Base-by-base conservation (phyloP, 2,113 vertebrate species). In the Ailurus styani region DNA sequence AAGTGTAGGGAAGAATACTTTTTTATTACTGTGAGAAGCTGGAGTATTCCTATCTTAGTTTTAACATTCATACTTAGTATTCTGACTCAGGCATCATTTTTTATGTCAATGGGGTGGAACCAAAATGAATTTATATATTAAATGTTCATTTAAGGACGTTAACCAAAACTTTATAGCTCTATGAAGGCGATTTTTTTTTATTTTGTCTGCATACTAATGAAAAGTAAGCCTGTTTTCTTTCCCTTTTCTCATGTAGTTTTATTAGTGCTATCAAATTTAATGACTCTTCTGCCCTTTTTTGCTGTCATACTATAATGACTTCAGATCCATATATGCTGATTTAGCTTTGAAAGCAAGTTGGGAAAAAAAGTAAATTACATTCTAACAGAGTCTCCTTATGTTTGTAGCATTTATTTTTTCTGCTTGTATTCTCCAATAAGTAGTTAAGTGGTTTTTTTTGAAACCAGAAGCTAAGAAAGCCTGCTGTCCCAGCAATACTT, bases 211-310 rank as follows among this genome's bases (percentile, higher is more conserved):
- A 68, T 95, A 60, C 42, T 45, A 85, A 62, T 95, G 37, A 83
- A 91, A 98, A 96, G 1, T 45, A 95, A 95, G 37, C 17, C 42
- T 96, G 12, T n/a, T 97, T 98, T 90, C 95, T 95, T 94, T 75
- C 31, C 1, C 17, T 72, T 2, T 47, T 97, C 97, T 87, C 90
- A 21, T 89, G 20, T 81, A n/a, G 40, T 94, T 98, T 98, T 98
- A 97, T 98, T 95, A 93, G 95, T 93, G 42, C 83, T 68, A 91
- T 98, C 94, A 98, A 95, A 97, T 97, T 75, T 98, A 97, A 98
- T 88, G 90, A 89, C 88, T 96, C 64, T 91, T 25, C 23, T 97
- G 89, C 29, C 87, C 42, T 93, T 95, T 98, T 97, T 97, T 92
- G 57, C 94, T 96, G 81, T 97, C 37, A 20, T 89, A 73, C 78